Conservation (phyloP, 1,140 invertebrate species). For the Psix sp. region DNA sequence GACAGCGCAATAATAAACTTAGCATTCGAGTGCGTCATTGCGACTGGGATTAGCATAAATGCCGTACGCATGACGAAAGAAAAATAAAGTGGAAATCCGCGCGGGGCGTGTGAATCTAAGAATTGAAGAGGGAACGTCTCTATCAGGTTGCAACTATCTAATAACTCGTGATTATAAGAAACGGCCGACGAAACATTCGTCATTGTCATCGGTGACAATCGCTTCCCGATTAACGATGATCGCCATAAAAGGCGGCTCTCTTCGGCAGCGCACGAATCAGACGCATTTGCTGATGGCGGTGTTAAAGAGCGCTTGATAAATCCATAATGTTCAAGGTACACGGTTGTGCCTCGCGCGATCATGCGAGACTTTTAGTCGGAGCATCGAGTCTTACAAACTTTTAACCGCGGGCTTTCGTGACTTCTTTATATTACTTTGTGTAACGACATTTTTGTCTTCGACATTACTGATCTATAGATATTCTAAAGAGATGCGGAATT, state of each 20-base stretch:
- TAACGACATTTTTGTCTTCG: too few species aligned
- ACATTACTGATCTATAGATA: too few species aligned
- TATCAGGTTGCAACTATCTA: slow-evolving; percentile 17
- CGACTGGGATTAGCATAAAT: slow-evolving; percentile 49
- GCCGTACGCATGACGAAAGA: slow-evolving; percentile 42
- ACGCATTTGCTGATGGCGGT: slow-evolving; percentile 53
- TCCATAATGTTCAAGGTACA: slow-evolving; percentile 35
- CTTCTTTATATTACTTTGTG: slow-evolving; percentile 44
- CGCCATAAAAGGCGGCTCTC: too few species aligned
- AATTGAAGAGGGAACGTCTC: slow-evolving; percentile 41
- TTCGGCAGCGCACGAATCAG: slow-evolving; percentile 40
- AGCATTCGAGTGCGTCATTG: slow-evolving; percentile 42
- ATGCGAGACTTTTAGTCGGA: slow-evolving; percentile 43
- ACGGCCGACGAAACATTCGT: slow-evolving; percentile 51
- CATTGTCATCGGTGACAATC: slow-evolving; percentile 49
- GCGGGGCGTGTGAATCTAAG: slow-evolving; percentile 41
- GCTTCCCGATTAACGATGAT: slow-evolving; percentile 27
- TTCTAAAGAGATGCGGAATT: too few species aligned
- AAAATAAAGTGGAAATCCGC: slow-evolving; percentile 43
- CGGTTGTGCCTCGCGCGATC: slow-evolving; percentile 33
- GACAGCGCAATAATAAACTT: slow-evolving; percentile 47
- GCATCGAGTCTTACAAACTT: slow-evolving; percentile 19
- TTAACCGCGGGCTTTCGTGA: slow-evolving; percentile 30
- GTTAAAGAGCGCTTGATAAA: slow-evolving; percentile 56
- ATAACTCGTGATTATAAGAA: slow-evolving; percentile 11